Evolutionary conservation across 2,113 vertebrate species (phyloP), one percentile per base, ranked within the genome.

Genomic region (Helogale parvula): DNA sequence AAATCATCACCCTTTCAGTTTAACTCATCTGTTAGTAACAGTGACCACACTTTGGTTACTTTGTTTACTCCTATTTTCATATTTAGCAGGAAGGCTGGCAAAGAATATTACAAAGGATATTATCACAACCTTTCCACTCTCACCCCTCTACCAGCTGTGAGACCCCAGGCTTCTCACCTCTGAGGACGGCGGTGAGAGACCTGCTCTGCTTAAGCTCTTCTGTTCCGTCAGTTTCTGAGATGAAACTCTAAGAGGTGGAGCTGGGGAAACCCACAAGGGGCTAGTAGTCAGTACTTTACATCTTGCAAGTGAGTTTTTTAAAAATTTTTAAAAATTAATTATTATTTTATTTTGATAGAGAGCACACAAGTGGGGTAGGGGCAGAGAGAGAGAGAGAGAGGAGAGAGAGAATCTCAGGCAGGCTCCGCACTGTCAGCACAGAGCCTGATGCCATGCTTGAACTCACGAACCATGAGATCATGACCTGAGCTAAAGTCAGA

Each of bases 21-120:
- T 38, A 93, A 94, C 57, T 93, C 54, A 84, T 50, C 57, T 96
- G 79, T 82, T 93, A 60, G 21, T 60, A 81, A 95, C 87, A 77
- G 5, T 71, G n/a, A 88, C 60, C 68, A 57, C n/a, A 89, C 57
- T 71, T n/a, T 38, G 35, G 50, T 94, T 90, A 50, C 38, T 72
- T 52, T 72, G 74, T 83, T 93, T 69, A 93, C 38, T 76, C 7
- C n/a, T 65, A 41, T 80, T 91, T 93, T 82, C 35, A 93, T 66
- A 54, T 88, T 54, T 88, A 57, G 25, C 25, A 16, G 29, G 19
- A 88, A 92, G 45, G 29, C 65, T 96, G 69, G 76, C 65, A 93
- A 76, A 93, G 76, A 90, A 77, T 33, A 31, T 41, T 21, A 50
- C 65, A 93, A 76, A 93, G 76, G 88, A 77, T 33, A 31, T 41